Conservation (phyloP, 2,888 invertebrate species). For the Leptinotarsa rubiginosa region DNA sequence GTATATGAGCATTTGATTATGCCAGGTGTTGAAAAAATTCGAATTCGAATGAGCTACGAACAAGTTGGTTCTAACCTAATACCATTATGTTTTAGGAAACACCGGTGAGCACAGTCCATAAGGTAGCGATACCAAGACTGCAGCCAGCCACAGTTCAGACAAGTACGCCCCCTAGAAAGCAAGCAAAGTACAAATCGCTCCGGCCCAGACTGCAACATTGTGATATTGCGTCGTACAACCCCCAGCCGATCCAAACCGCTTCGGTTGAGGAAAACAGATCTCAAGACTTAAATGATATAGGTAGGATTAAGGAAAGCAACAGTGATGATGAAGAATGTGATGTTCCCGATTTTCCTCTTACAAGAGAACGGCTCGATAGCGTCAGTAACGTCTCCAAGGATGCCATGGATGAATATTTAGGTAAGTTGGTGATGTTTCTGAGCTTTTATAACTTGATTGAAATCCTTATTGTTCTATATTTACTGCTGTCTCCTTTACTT, state of each 20-base stretch:
- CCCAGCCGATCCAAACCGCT: conserved; percentile 47
- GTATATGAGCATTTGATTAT: too few relatives aligned
- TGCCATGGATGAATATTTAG: conserved; percentile 84
- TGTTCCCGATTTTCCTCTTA: conserved; percentile 59
- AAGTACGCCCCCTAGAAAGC: conserved; percentile 40
- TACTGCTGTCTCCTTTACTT: too few relatives aligned
- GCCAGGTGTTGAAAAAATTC: too few relatives aligned
- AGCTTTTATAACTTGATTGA: too few relatives aligned
- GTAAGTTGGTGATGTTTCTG: conserved; percentile 54
- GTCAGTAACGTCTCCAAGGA: conserved; percentile 84
- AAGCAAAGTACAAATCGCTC: conserved; percentile 69
- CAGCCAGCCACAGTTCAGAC: conserved; percentile 42
- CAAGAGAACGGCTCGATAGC: conserved; percentile 77
- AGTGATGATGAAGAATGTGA: conserved; percentile 52
- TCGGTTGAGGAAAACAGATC: conserved; percentile 61
- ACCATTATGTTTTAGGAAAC: conserved; percentile 38
- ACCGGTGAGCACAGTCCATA: conserved; percentile 42
- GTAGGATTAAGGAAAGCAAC: conserved; percentile 56
- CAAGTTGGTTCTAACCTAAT: too few relatives aligned
- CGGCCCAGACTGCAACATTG: conserved; percentile 66
- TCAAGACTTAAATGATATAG: conserved; percentile 59
- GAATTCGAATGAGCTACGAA: too few relatives aligned
- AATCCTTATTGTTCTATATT: too few relatives aligned
- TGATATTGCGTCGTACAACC: conserved; percentile 65
- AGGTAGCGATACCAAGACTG: conserved; percentile 62